Base-by-base conservation (phyloP, 2,113 vertebrate genomes). In the Corythaixoides concolor region DNA sequence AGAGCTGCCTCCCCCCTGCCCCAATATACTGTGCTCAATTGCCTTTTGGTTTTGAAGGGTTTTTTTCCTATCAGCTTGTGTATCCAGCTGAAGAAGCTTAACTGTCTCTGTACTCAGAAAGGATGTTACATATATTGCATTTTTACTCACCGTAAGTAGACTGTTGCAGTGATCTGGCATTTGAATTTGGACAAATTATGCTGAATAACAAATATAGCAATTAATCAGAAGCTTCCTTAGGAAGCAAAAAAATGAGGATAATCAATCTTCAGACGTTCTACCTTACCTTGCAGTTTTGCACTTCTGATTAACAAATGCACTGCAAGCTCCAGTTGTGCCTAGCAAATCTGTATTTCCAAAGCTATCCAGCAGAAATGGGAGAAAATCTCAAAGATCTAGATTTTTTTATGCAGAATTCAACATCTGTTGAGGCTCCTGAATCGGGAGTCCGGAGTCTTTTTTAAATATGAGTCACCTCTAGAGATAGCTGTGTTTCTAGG, bases 171-270 rank as follows among this genome's bases (percentile, higher is more conserved):
- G 52, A 87, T 78, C 56, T 90, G 50, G 27, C 27, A 89, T 93
- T 97, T 96, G 87, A 89, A 91, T 89, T 85, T 91, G 39, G 24
- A 93, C 43, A 64, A 66, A 85, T 91, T 91, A 83, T 76, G 81
- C 84, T 93, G 66, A 95, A 85, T 95, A 93, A 89, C 6, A 94
- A 91, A 89, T 95, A 76, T 6, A 82, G 74, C 27, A 91, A 96
- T 95, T 95, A 96, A 94, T 94, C 89, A 96, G 77, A 93, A 33
- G 67, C 39, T 93, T 94, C 88, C 67, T 94, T 96, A 82, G 74
- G 45, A 87, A 90, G 94, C 58, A 89, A 91, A 90, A 93, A 92
- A 64, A 41, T 52, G 20, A 78, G 70, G 69, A 89, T 95, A 91
- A 95, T 96, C 81, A 95, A 89, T 95, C 89, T 96, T 93, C 66